Base-by-base conservation (phyloP, 1,140 invertebrate genomes). In the Plodia interpunctella region DNA sequence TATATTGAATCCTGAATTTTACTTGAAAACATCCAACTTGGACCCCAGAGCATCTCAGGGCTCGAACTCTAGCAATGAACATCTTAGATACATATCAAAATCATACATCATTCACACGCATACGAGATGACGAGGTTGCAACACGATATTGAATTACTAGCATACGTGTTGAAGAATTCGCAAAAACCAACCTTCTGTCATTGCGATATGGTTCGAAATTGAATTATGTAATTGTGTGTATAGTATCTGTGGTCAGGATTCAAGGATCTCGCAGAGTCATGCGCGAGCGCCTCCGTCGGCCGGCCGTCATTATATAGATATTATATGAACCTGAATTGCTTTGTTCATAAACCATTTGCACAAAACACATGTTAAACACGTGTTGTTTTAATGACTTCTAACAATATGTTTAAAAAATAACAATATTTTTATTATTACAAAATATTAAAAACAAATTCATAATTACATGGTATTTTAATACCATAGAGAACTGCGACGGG, bases 141-240 rank as follows among this genome's bases (percentile, higher is more conserved):
- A 44, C 38, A n/a, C 38, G 15, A 3, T 44, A 44, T 44, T 44
- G 38, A 15, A 38, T 44, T 44, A 15, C 38, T 15, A 15, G 10
- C 1, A 44, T 44, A n/a, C 15, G 15, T 6, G 13, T 13, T 15
- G 13, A 44, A 2, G 2, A 44, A n/a, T 44, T 4, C 1, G 4
- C 32, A 35, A 1, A 44, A 44, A 15, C n/a, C 38, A n/a, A 10
- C 13, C 38, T 17, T 32, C 11, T 32, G 30, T 32, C 30, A 8
- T 32, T 32, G 15, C 15, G 15, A 44, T 44, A 15, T 5, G 38
- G 38, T n/a, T 15, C 10, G 15, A 44, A 44, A 15, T 44, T 44
- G 38, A 44, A 44, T 44, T 2, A 32, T 44, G 38, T n/a, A n/a
- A n/a, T n/a, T n/a, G n/a, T n/a, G n/a, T n/a, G n/a, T 44, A 44